These are phyloP conservation scores for Chymomyza costata DNA, from an alignment of 1,140 invertebrate species.

Conservation along the genomic window DNA sequence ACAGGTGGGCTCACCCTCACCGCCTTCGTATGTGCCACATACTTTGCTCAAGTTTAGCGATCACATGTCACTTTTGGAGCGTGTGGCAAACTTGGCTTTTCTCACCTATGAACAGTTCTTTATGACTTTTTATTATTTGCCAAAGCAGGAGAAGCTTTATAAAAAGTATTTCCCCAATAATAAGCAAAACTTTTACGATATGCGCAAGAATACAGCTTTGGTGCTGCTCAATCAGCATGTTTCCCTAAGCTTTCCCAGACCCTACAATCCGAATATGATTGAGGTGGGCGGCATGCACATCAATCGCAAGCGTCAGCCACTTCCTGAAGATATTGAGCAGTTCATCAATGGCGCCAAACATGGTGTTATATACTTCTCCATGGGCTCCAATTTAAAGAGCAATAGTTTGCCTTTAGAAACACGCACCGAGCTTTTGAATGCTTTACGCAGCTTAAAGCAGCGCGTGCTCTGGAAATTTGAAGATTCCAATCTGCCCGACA, in stretches of 20 bases:
- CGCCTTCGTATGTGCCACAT: constrained; percentile 73
- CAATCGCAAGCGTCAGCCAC: constrained; percentile 57
- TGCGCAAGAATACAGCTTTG: constrained; percentile 75
- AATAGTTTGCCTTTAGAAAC: constrained; percentile 77
- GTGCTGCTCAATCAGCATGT: constrained; percentile 79
- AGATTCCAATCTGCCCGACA: constrained; percentile 76
- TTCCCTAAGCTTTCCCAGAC: constrained; percentile 76
- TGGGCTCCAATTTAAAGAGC: constrained; percentile 80
- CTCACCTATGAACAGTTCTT: constrained; percentile 45
- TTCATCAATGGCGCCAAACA: constrained; percentile 78
- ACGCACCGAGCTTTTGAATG: constrained; percentile 76
- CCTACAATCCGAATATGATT: constrained; percentile 77
- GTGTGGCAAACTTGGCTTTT: constrained; percentile 73
- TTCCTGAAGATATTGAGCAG: constrained; percentile 76
- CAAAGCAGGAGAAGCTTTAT: constrained; percentile 69
- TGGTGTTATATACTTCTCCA: constrained; percentile 80
- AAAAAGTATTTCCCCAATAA: constrained; percentile 68
- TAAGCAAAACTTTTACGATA: constrained; percentile 51
- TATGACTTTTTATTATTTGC: constrained; percentile 44
- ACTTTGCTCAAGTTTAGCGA: constrained; percentile 57
- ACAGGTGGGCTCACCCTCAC: constrained; percentile 69
- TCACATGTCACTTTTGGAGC: constrained; percentile 75
- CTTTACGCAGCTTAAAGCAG: constrained; percentile 78
- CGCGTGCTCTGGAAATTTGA: constrained; percentile 84
- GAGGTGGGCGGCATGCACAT: constrained; percentile 80